Evolutionary conservation across 2,113 vertebrate genomes (phyloP), one percentile per base, ranked within the genome.

Genomic region (Hypocryptadius cinnamomeus): DNA sequence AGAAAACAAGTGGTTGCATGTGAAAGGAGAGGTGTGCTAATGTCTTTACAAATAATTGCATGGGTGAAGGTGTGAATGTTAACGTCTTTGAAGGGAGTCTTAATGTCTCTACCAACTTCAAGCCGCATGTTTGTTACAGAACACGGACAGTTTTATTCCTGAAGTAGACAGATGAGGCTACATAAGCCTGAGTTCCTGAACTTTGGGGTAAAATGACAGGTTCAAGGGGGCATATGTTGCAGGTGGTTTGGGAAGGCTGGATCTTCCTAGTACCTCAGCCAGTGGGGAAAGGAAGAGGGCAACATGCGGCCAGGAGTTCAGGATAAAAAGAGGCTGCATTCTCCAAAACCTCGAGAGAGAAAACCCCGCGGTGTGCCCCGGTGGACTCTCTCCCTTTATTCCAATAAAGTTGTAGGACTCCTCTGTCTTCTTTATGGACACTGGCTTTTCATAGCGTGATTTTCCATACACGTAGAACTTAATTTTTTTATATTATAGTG

Each of bases 321-420:
- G 42, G 23, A 8, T n/a, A 10, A 56, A 73, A 64, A n/a, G 59
- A 56, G 45, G n/a, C 19, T 64, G n/a, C 3, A 0, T 3, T 19
- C 40, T 47, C 59, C 2, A 1, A 47, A 47, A 19, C 19, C 0
- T 0, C 24, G 19, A 23, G 15, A 19, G 30, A 31, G 37, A 47
- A 65, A 65, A 30, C 5, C 2, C 6, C 0, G 0, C 0, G 15
- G n/a, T 15, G 10, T 64, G n/a, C 6, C 14, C 9, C 3, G 2
- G 28, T 13, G 20, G 50, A 9, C 12, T n/a, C 54, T 50, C 28
- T 39, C 28, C 8, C 23, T 84, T 47, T 47, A 47, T 65, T 47
- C 1, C 1, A 40, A 27, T 56, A n/a, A 64, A 65, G 40, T 33
- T 73, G 19, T n/a, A 65, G 50, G n/a, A 39, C 7, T 73, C 40